Evolutionary conservation across 2,797 vertebrate genomes (phyloP), one percentile per base, ranked within the genome.

Genomic region (Liparis tanakae): DNA sequence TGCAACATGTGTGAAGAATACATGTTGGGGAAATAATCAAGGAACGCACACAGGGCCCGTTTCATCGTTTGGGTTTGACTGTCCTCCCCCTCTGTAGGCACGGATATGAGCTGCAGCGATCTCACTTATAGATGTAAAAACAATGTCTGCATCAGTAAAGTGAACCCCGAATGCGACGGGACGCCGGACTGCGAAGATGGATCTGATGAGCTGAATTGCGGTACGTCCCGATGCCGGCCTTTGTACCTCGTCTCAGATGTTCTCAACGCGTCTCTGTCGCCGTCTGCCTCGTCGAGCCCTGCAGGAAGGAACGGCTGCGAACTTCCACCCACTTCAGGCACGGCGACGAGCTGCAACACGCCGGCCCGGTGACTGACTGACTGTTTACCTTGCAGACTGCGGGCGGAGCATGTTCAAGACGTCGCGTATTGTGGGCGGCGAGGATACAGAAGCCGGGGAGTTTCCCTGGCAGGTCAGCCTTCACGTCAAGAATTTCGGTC

Each of bases 401-500:
- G 98, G 98, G 14, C 89, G 18, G 46, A 95, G 89, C 1, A 84
- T 86, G 0, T 96, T 72, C 43, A 95, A 87, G 74, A 84, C 87
- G 10, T 93, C 96, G 0, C 95, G 98, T 33, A 96, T 99, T 0
- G 97, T 99, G 0, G 98, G 98, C 0, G 98, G 98, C 34, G 88
- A 93, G 82, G 83, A 96, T 0, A 93, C 97, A 0, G 91, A 94
- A 0, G 80, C 85, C 1, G 98, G 96, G 0, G 97, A 99, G 82
- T 99, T 95, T 88, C 98, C 98, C 0, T 99, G 98, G 98, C 98
- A 99, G 89, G 95, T 98, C 94, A 99, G 98, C 93, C 96, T 99
- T 20, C 97, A 99, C 0, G 67, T 84, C 25, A 91, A 81, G 75
- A 44, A 22, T 13, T 44, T 14, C 0, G 93, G 94, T 12, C 97